These are phyloP conservation scores for Anastatus disparis DNA, from an alignment of 1,140 invertebrate species.

Conservation along the genomic window DNA sequence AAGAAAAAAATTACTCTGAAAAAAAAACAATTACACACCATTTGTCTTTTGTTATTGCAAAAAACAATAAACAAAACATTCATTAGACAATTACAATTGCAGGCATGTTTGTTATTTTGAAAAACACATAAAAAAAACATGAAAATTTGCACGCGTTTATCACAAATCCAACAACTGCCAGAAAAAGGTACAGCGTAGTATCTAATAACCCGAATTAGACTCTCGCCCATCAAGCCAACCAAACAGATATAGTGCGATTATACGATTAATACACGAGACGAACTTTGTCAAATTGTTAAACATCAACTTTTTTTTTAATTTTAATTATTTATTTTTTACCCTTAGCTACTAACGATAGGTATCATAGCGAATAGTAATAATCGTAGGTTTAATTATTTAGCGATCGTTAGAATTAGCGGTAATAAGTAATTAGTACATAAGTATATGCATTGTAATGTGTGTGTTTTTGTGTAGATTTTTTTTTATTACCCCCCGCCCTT, in stretches of 20 bases:
- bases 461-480: too few relatives aligned
- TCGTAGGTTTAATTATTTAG: conserved; percentile 45
- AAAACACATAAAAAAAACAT: too few relatives aligned
- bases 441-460: too few relatives aligned
- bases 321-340: too few relatives aligned
- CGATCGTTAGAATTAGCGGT: conserved; percentile 44
- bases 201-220: conserved; percentile 69
- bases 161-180: conserved; percentile 52
- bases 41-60: too few relatives aligned
- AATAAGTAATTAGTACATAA: conserved; percentile 32
- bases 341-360: conserved; percentile 65
- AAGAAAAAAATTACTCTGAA: too few relatives aligned
- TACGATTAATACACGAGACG: conserved; percentile 66
- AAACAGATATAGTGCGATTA: conserved; percentile 67
- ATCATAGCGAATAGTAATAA: conserved; percentile 49
- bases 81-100: too few relatives aligned
- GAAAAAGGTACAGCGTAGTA: conserved; percentile 69
- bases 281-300: conserved; percentile 62
- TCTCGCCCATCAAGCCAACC: conserved; percentile 68
- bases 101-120: too few relatives aligned
- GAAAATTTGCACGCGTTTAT: neutral
- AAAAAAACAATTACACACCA: too few relatives aligned
- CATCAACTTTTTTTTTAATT: too few relatives aligned
- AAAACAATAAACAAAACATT: too few relatives aligned
- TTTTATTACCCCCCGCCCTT: neutral